Conservation (phyloP, 2,888 invertebrate genomes). For the Morpho deidamia region DNA sequence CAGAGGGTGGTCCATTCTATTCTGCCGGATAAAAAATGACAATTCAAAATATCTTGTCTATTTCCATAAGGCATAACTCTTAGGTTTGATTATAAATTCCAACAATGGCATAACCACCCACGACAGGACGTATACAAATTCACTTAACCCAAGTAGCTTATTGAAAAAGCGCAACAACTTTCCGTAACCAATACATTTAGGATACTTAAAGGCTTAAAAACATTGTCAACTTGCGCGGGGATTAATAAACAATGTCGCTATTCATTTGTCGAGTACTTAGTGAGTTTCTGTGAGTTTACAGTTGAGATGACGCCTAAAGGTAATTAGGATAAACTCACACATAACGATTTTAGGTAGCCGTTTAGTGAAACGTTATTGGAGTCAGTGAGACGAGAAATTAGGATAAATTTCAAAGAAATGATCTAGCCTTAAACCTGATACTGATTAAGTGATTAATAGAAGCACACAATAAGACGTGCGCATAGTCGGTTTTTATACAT, state of each 20-base stretch:
- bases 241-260: constrained; percentile 31
- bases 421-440: constrained; percentile 1
- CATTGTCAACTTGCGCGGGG: constrained; percentile 25
- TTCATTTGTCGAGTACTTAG: constrained; percentile 30
- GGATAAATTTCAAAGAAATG: constrained; percentile 7
- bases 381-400: constrained; percentile 16
- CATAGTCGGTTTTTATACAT: no score
- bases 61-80: no score
- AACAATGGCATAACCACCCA: constrained; percentile 6
- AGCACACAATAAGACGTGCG: no score
- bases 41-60: no score
- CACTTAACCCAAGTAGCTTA: constrained; percentile 9
- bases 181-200: constrained; percentile 8
- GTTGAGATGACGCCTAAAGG: constrained; percentile 36
- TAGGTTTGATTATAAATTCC: no score
- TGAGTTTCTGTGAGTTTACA: constrained; percentile 36
- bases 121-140: not conserved
- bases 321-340: constrained; percentile 38
- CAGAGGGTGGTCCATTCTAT: no score
- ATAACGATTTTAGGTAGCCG: constrained; percentile 25
- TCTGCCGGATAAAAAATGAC: no score
- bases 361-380: constrained; percentile 12
- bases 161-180: constrained; percentile 14
- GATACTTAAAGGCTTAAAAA: constrained; percentile 17
- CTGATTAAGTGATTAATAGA: no score